A percentile compares a stretch with the other conserved stretches of the same genome.
Conservation (phyloP, 2,888 invertebrate genomes). For the Caenorhabditis imperialis region DNA sequence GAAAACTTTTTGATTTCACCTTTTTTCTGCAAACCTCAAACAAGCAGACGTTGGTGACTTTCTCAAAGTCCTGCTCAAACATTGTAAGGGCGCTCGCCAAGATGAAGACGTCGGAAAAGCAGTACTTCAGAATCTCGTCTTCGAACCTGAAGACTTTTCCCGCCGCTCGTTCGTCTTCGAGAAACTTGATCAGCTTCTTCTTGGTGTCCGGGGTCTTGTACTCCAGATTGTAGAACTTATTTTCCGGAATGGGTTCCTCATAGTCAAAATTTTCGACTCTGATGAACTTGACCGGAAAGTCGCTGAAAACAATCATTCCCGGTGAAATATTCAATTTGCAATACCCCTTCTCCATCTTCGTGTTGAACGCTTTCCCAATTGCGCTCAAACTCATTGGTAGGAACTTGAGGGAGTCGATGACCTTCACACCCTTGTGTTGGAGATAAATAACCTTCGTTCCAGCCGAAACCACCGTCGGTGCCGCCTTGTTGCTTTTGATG, state of each 20-base stretch:
- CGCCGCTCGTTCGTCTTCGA: neutral
- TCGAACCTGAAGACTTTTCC: neutral
- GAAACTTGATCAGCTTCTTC: neutral
- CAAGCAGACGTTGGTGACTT: neutral
- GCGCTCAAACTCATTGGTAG: conserved; percentile 5
- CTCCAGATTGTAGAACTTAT: conserved; percentile 8
- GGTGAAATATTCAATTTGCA: neutral
- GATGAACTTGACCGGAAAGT: conserved; percentile 5
- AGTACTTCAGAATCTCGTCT: neutral
- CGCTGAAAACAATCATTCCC: conserved; percentile 1
- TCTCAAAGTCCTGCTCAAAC: neutral
- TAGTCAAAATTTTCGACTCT: conserved; percentile 7
- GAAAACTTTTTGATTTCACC: too few species aligned
- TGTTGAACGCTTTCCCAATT: conserved; percentile 5
- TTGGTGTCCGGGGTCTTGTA: neutral
- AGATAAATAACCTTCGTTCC: conserved; percentile 8
- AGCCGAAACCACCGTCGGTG: neutral
- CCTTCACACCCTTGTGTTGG: neutral
- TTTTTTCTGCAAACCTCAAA: too few species aligned
- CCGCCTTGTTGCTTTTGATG: neutral
- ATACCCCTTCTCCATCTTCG: neutral
- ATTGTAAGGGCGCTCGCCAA: neutral
- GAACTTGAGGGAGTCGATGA: conserved; percentile 1
- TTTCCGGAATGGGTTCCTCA: neutral
- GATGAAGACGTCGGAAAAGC: conserved; percentile 2